A percentile compares a stretch with the other conserved stretches of the same genome.
phyloP scores from a whole-genome alignment of 2,888 invertebrate species.

The Pseudococcus viburni region DNA sequence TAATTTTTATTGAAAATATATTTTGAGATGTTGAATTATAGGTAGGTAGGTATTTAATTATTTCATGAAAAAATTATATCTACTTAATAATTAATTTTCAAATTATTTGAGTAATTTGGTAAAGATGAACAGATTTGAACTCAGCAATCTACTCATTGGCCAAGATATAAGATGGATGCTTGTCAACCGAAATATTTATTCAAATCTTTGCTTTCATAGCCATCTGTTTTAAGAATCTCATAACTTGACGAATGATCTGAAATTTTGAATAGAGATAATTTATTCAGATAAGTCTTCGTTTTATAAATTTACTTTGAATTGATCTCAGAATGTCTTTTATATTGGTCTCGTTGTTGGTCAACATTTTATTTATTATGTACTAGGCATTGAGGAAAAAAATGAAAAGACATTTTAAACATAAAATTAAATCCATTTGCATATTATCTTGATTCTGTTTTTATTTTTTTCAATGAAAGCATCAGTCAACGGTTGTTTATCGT shows the following conservation, averaged over 20 bases:
- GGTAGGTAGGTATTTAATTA: too few relatives aligned
- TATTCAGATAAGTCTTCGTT: background rate
- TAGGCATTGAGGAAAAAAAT: background rate
- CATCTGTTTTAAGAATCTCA: background rate
- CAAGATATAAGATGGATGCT: background rate
- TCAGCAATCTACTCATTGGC: too few relatives aligned
- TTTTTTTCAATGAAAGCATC: background rate
- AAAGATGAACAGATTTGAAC: too few relatives aligned
- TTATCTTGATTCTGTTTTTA: background rate
- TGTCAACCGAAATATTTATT: background rate
- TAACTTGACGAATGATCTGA: background rate
- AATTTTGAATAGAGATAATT: background rate
- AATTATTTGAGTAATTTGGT: too few relatives aligned
- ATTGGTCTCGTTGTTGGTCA: background rate
- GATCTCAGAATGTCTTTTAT: background rate
- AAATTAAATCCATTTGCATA: constrained; percentile 17
- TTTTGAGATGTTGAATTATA: too few relatives aligned
- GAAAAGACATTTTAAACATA: background rate
- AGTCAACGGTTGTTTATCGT: background rate
- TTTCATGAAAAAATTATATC: too few relatives aligned
- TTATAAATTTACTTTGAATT: background rate
- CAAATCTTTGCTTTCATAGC: background rate
- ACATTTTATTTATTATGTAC: background rate
- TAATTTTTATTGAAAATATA: too few relatives aligned
- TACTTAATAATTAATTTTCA: too few relatives aligned